Base-by-base conservation (phyloP, 1,140 invertebrate genomes). In the Augochlora pura region DNA sequence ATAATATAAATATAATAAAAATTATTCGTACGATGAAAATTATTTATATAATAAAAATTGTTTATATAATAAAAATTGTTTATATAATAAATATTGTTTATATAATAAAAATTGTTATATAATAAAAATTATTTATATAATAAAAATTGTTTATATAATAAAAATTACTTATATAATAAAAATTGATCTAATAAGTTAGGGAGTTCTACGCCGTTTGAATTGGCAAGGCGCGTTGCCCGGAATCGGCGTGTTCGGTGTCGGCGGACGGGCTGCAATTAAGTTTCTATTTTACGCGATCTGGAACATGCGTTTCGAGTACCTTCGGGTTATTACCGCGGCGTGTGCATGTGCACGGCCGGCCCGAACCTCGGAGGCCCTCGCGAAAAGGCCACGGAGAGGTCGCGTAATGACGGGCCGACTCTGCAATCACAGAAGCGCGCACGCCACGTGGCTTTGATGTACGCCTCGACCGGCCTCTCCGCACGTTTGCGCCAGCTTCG, bases 391-490 rank as follows among this genome's bases (percentile, higher is more conserved):
- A 88, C 81, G 78, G 54, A 65, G 86, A 84, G 91, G 91, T 92
- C 91, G 83, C 81, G 87, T 92, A 91, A 92, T 92, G 86, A 91
- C 86, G 87, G 89, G 79, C 85, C 84, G 81, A 92, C 91, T 90
- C 89, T 92, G 87, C 91, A 91, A 92, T 92, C 91, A 91, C 91
- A 89, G 87, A 86, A 91, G 87, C 90, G 89, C 89, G 87, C 90
- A 91, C 87, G 90, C 91, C 91, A 92, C 90, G 91, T 91, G 90
- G 89, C 89, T 86, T 87, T 77, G 72, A 72, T 86, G 74, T 75
- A 89, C 81, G 85, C 82, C 87, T 83, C 76, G 80, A 77, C 67
- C 81, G 73, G 85, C 73, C 86, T 87, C 82, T 77, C 74, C 78
- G 78, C 84, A 57, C 67, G 46, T 70, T 71, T 66, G 69, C 77